Conservation (phyloP, 1,140 invertebrate genomes). For the Gryon sp. region DNA sequence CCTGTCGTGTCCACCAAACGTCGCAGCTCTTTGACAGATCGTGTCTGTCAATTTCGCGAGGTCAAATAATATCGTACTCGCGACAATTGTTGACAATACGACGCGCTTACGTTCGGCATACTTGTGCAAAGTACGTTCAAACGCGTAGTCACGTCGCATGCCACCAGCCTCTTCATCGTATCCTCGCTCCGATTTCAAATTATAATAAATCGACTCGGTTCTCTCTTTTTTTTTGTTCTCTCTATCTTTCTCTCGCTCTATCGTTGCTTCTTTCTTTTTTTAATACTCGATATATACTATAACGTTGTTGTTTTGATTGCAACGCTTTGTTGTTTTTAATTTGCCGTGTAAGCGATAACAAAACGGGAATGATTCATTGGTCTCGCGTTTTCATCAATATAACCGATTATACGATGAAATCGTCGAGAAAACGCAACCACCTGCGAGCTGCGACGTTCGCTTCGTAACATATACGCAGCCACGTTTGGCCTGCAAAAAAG, state of each 20-base stretch:
- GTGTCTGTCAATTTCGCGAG: not conserved
- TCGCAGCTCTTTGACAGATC: not conserved
- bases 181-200: not conserved
- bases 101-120: slow-evolving; percentile 15
- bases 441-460: slow-evolving; percentile 31
- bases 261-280: too few relatives aligned
- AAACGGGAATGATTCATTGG: too few relatives aligned
- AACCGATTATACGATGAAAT: too few relatives aligned
- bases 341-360: too few relatives aligned
- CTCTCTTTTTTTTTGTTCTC: not conserved
- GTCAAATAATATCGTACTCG: too few relatives aligned
- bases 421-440: slow-evolving; percentile 42
- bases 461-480: too few relatives aligned
- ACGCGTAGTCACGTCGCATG: slow-evolving; percentile 29
- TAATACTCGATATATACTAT: too few relatives aligned
- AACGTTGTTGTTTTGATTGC: too few relatives aligned
- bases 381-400: too few relatives aligned
- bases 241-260: too few relatives aligned
- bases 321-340: too few relatives aligned
- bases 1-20: slow-evolving; percentile 4
- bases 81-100: slow-evolving; percentile 2
- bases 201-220: not conserved
- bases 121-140: slow-evolving; percentile 40
- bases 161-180: slow-evolving; percentile 25
- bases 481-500: slow-evolving; percentile 7